These are phyloP conservation scores for Diachasma alloeum DNA, from an alignment of 1,140 invertebrate species.

Conservation along the genomic window DNA sequence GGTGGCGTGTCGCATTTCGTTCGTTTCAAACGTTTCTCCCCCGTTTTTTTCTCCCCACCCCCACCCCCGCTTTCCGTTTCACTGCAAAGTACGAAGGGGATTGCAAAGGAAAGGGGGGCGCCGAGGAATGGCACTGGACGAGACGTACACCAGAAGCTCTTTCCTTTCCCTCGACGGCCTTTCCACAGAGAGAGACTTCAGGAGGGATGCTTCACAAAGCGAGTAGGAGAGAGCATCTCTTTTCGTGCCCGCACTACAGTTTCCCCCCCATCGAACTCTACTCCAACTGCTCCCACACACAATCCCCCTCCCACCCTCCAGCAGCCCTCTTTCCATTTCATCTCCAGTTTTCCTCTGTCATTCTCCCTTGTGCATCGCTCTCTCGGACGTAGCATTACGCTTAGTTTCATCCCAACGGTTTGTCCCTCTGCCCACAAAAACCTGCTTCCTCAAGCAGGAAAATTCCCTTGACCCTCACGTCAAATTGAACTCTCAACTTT, in stretches of 20 bases:
- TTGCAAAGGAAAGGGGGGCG: constrained; percentile 10
- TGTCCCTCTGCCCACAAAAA: constrained; percentile 31
- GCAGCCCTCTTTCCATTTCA: constrained; percentile 17
- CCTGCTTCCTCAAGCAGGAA: not conserved
- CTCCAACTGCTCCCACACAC: constrained; percentile 30
- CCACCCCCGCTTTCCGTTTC: not conserved
- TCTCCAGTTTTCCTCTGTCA: constrained; percentile 24
- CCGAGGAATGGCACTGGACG: not conserved
- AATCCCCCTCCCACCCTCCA: not conserved
- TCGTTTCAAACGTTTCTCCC: constrained; percentile 33
- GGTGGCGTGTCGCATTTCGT: constrained; percentile 42
- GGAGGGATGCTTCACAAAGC: not conserved
- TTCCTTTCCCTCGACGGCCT: constrained; percentile 4
- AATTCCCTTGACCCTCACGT: constrained; percentile 7
- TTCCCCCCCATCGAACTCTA: not conserved
- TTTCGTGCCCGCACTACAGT: constrained; percentile 2
- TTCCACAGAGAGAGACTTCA: not conserved
- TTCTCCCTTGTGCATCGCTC: constrained; percentile 11
- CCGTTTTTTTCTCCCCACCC: not conserved
- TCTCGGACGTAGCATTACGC: constrained; percentile 11
- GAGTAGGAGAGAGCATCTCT: not conserved
- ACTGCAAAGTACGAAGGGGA: constrained; percentile 1
- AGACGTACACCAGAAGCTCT: not conserved
- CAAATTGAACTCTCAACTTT: not conserved
- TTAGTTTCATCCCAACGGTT: constrained; percentile 25